These are phyloP conservation scores for Gymnothorax javanicus DNA, from an alignment of 2,797 vertebrate genomes.

Conservation along the genomic window DNA sequence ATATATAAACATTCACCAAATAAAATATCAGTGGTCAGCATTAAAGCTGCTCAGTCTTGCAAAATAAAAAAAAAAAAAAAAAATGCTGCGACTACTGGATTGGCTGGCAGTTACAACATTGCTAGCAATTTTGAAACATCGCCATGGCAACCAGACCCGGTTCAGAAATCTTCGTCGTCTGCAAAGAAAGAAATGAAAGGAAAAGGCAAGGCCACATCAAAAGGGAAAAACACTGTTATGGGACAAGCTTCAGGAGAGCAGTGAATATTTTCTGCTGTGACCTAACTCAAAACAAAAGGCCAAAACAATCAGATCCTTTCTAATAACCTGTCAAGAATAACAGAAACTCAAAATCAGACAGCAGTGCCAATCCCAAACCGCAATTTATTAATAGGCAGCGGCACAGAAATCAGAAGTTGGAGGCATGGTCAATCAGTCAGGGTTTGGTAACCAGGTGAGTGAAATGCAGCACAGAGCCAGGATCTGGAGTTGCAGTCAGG, in stretches of 20 bases:
- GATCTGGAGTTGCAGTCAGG: too few relatives aligned
- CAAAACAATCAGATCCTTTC: neutral
- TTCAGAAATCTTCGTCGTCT: slow-evolving; percentile 12
- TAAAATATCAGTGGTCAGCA: neutral
- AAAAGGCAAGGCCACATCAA: neutral
- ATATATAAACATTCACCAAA: neutral
- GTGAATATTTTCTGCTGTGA: neutral
- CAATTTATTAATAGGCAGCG: neutral
- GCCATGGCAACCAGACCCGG: slow-evolving; percentile 21
- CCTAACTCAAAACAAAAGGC: neutral
- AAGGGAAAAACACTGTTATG: neutral
- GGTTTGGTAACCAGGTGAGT: too few relatives aligned
- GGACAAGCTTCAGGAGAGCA: neutral
- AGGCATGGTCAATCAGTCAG: too few relatives aligned
- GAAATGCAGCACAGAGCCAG: too few relatives aligned
- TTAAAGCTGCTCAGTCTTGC: neutral
- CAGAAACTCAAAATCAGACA: neutral
- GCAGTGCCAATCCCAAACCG: neutral
- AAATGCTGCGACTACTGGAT: neutral
- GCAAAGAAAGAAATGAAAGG: neutral
- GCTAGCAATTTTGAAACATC: slow-evolving; percentile 20
- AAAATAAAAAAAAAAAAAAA: neutral
- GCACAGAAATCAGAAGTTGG: neutral
- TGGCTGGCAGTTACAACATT: slow-evolving; percentile 16
- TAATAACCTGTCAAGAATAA: neutral